These are phyloP conservation scores for Drosophila gunungcola DNA, from an alignment of 1,140 invertebrate genomes.

Conservation along the genomic window DNA sequence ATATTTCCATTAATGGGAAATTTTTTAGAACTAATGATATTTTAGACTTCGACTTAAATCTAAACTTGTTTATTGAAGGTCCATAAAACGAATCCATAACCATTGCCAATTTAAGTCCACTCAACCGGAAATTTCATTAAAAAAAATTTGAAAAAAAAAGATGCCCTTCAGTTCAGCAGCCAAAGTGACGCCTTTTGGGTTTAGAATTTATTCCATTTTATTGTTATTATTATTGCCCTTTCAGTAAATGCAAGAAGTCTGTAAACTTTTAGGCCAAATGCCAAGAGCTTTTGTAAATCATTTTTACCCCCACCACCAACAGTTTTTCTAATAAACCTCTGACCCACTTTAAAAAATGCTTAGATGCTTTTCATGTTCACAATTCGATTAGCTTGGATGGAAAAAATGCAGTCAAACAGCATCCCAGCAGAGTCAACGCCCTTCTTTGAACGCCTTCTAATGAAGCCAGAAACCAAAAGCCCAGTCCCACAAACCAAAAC, in stretches of 20 bases:
- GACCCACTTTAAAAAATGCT: constrained; percentile 58
- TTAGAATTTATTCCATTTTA: constrained; percentile 11
- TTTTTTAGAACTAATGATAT: too few species aligned
- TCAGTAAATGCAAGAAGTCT: neutral
- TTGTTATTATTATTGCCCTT: constrained; percentile 8
- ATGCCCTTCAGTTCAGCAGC: constrained; percentile 9
- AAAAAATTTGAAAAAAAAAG: constrained; percentile 1
- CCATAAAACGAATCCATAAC: constrained; percentile 4
- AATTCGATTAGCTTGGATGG: constrained; percentile 59
- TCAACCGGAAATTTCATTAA: neutral
- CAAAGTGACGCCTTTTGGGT: constrained; percentile 12
- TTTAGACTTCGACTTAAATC: too few species aligned
- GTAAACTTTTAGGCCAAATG: constrained; percentile 16
- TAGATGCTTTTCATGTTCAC: constrained; percentile 32
- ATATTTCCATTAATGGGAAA: neutral
- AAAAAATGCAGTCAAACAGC: constrained; percentile 71
- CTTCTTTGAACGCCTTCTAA: constrained; percentile 33
- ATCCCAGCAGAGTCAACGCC: constrained; percentile 56
- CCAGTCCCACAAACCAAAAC: constrained; percentile 10
- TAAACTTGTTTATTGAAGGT: too few species aligned
- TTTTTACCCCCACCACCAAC: neutral
- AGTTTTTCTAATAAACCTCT: constrained; percentile 24
- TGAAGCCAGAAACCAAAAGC: constrained; percentile 31
- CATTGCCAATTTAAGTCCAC: constrained; percentile 7
- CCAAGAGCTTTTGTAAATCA: constrained; percentile 32